Evolutionary conservation across 2,888 invertebrate genomes (phyloP), one percentile per base, ranked within the genome.

Genomic region (Spodoptera exigua): DNA sequence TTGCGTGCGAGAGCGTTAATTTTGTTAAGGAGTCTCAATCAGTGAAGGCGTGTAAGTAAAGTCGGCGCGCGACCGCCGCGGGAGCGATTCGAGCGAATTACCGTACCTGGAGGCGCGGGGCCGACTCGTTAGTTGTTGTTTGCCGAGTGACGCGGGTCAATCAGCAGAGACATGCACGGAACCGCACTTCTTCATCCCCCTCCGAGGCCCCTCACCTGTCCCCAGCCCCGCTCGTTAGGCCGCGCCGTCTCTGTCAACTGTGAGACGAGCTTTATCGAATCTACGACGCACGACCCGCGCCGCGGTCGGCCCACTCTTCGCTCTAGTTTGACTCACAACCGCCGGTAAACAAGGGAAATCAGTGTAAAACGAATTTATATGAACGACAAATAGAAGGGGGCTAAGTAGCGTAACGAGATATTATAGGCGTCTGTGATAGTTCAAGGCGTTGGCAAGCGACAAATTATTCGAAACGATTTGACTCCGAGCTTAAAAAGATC

Each of bases 61-160:
- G 90, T 88, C 86, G 88, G 80, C 85, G 83, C 86, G 84, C 86
- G 86, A 87, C 87, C 87, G 88, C 85, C 88, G 89, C 89, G 90
- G 89, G 89, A 90, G 87, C 86, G 90, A 89, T 89, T 88, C 88
- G 86, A 87, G 89, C 88, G 89, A 89, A 90, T 90, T 87, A 71
- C 70, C 70, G 88, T 89, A 92, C 91, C 91, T 91, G 92, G 89
- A 90, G 91, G 93, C 89, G 91, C 89, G 90, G 90, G 90, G 88
- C 87, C 88, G 88, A 91, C 93, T 94, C 93, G 93, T 94, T 94
- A 93, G 93, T 94, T 93, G 93, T 93, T 94, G 93, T 94, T 94
- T 94, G 93, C 92, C 89, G 89, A 94, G 94, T 93, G 93, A 93
- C 93, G 93, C 93, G 93, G 94, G 94, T 94, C 94, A 94, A 94